Base-by-base conservation (phyloP, 30 jellyfish, hydroid and myxozoan genomes). In the Pseudorhiza aurosa region DNA sequence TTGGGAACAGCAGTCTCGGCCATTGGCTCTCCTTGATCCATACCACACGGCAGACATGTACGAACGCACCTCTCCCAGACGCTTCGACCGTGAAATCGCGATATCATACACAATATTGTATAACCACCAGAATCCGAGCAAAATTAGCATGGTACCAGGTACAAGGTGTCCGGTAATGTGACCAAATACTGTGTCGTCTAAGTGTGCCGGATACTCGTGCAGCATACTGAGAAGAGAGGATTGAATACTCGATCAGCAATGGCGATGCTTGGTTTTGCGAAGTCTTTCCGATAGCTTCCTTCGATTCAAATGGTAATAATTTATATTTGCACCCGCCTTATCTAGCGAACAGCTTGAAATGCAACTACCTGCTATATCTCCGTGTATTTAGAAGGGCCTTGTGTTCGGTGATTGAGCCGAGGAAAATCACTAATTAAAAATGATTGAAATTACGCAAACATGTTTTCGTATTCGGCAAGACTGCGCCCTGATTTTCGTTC, bases 71-170 rank as follows among this genome's bases (percentile, higher is more conserved):
- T 47, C 83, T 4, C 37, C 83, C 12, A 70, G 47, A 0, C 83
- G 83, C 9, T 22, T 32, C 0, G 83, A 70, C 70, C 47, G 83
- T 6, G 83, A 31, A 37, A 26, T 47, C 15, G 31, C 47, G 69
- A 70, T 40, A 11, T 46, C 65, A 39, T 14, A 47, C 19, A 73
- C 78, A 25, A 74, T 63, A 36, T 85, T 60, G 63, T 59, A 72
- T 46, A 85, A 70, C 88, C 87, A 67, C 95, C 95, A 85, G 8
- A 60, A n/a, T 2, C 95, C 95, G 32, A 37, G 24, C 37, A 73
- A 25, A 49, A 85, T 45, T 24, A 85, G 73, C 49, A 63, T 60
- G 5, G 75, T 46, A 12, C 95, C 95, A 4, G 95, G 95, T 17
- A 31, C 85, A 1, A 85, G 28, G 53, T 85, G 95, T 32, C 95